Base-by-base conservation (phyloP, 2,888 invertebrate genomes). In the Podabrus alpinus region DNA sequence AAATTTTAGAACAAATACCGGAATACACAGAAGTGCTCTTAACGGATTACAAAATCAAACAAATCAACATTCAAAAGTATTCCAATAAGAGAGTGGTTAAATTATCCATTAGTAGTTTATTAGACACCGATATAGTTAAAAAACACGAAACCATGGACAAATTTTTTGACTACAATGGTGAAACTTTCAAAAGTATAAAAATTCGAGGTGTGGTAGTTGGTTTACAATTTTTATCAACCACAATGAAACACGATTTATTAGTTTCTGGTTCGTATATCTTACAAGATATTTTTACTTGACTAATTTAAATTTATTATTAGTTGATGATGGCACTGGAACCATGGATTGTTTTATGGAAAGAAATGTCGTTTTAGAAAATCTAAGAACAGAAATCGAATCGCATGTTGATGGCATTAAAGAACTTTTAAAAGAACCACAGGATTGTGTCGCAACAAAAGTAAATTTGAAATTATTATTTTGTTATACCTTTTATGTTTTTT, bases 311-410 rank as follows among this genome's bases (percentile, higher is more conserved):
- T 59, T 9, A 69, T 73, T 9, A 9, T 19, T 67, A 76, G 76
- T 76, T 24, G 73, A 74, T 69, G 76, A 76, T 61, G 76, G 76
- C 15, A 76, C 76, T 4, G 71, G 25, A 13, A 60, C 68, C 15
- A 29, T 76, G 17, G 73, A 76, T 74, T 76, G 76, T 60, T 76
- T 68, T 69, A 61, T 71, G n/a, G 70, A 71, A 45, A 45, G 68
- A 60, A 72, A 70, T 67, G 9, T 25, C n/a, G 9, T 21, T 11
- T 21, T 75, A 21, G 75, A 75, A 73, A 17, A 68, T 15, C 17
- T 60, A 29, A 13, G 60, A 59, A 17, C 10, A 15, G 64, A 70
- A 59, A 24, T 59, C 16, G 15, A 45, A 11, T n/a, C 45, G 3
- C 15, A 15, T 1, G 10, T 69, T 15, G 29, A 70, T 24, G 16